Conservation (phyloP, 1,140 invertebrate species). For the Drosophila littoralis region DNA sequence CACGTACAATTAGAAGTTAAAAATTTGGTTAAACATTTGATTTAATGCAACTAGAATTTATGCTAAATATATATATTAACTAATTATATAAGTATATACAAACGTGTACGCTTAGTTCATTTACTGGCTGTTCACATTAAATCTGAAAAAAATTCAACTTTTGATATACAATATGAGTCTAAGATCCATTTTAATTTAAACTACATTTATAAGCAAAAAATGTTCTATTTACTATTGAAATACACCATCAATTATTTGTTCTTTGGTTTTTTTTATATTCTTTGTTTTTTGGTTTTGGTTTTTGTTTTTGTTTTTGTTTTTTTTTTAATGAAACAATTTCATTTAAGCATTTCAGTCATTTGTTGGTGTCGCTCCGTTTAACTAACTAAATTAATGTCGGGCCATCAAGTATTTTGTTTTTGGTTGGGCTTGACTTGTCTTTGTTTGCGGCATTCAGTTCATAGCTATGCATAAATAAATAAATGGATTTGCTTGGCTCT, state of each 20-base stretch:
- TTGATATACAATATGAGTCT: conserved; percentile 53
- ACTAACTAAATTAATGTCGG: conserved; percentile 33
- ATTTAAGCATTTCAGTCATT: conserved; percentile 78
- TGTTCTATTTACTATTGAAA: conserved; percentile 59
- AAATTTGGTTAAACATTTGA: conserved; percentile 69
- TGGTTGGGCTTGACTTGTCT: conserved; percentile 39
- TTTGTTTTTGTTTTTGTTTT: conserved; percentile 26
- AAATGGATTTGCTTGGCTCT: conserved; percentile 74
- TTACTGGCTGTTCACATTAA: conserved; percentile 45
- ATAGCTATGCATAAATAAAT: conserved; percentile 17
- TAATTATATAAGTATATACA: conserved; percentile 37
- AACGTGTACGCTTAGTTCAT: conserved; percentile 1
- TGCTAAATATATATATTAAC: conserved; percentile 49
- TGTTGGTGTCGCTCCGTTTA: conserved; percentile 27
- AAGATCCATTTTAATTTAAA: conserved; percentile 29
- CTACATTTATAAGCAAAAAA: conserved; percentile 69
- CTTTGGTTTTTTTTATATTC: conserved; percentile 33
- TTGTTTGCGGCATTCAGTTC: conserved; percentile 48
- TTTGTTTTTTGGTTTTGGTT: conserved; percentile 29
- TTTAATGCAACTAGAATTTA: conserved; percentile 57
- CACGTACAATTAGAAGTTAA: conserved; percentile 60
- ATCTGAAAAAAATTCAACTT: conserved; percentile 67
- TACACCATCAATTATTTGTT: conserved; percentile 50
- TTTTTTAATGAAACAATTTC: conserved; percentile 74
- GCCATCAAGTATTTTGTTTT: conserved; percentile 12